These are phyloP conservation scores for Ispidina lecontei DNA, from an alignment of 2,797 vertebrate genomes.

Conservation along the genomic window DNA sequence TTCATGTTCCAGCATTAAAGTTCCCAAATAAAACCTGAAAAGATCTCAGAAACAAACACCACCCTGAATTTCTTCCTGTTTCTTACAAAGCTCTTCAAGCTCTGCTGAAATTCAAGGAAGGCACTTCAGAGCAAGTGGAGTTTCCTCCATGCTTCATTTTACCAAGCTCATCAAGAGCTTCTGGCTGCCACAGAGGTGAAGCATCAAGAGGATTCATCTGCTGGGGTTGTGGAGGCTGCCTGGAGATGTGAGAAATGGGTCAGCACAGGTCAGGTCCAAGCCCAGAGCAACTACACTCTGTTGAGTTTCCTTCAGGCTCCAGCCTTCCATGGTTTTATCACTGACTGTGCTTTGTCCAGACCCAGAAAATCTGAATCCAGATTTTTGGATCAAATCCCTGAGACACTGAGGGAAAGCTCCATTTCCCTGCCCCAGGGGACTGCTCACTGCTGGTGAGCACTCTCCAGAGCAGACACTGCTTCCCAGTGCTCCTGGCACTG, in stretches of 20 bases:
- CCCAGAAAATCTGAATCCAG: too few relatives aligned
- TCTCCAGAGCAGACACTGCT: background rate
- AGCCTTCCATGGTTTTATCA: background rate
- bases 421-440: background rate
- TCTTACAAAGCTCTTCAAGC: background rate
- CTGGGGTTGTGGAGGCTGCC: background rate
- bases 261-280: background rate
- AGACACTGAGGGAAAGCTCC: background rate
- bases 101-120: background rate
- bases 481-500: slow-evolving; percentile 15
- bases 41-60: background rate
- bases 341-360: background rate
- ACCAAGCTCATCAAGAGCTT: background rate
- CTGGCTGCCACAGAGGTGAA: background rate
- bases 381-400: too few relatives aligned
- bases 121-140: background rate
- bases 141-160: background rate
- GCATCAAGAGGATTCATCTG: background rate
- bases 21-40: background rate
- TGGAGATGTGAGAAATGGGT: background rate
- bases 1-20: background rate
- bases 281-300: background rate
- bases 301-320: background rate
- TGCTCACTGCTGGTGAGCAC: background rate
- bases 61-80: background rate